These are phyloP conservation scores for Nesidiocoris tenuis DNA, from an alignment of 2,888 invertebrate genomes.

Conservation along the genomic window DNA sequence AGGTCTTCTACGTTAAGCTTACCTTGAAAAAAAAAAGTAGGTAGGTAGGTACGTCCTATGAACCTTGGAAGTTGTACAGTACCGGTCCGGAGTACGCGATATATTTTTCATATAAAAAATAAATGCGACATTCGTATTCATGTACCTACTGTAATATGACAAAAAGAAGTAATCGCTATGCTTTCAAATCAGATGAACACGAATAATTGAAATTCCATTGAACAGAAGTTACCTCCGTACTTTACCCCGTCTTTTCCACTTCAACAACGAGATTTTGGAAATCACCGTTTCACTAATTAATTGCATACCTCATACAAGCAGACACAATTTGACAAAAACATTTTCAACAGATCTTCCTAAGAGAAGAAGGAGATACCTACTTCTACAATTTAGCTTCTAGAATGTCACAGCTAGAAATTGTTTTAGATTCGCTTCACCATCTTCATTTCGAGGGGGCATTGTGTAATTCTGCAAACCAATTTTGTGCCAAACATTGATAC, in stretches of 20 bases:
- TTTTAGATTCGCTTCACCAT: conserved; percentile 46
- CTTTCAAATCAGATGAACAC: not conserved
- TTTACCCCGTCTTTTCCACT: not conserved
- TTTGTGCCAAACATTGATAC: conserved; percentile 51
- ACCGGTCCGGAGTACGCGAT: conserved; percentile 20
- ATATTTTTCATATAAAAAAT: conserved; percentile 33
- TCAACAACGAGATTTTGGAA: not conserved
- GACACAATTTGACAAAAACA: not conserved
- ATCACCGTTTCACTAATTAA: conserved; percentile 3
- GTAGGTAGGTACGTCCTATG: not conserved
- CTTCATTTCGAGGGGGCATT: conserved; percentile 43
- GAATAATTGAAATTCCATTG: not conserved
- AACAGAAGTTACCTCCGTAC: not conserved
- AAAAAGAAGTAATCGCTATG: not conserved
- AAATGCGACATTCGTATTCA: not conserved
- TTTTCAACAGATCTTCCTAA: conserved; percentile 36
- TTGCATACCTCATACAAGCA: conserved; percentile 7
- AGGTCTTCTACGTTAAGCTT: not conserved
- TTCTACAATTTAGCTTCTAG: conserved; percentile 26
- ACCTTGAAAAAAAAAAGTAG: not conserved
- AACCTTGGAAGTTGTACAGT: not conserved
- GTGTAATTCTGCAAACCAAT: conserved; percentile 49
- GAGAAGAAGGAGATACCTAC: conserved; percentile 11
- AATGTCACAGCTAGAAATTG: conserved; percentile 31
- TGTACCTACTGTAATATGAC: not conserved